These are phyloP conservation scores for Napeogenes sylphis DNA, from an alignment of 2,888 invertebrate genomes.

Conservation along the genomic window DNA sequence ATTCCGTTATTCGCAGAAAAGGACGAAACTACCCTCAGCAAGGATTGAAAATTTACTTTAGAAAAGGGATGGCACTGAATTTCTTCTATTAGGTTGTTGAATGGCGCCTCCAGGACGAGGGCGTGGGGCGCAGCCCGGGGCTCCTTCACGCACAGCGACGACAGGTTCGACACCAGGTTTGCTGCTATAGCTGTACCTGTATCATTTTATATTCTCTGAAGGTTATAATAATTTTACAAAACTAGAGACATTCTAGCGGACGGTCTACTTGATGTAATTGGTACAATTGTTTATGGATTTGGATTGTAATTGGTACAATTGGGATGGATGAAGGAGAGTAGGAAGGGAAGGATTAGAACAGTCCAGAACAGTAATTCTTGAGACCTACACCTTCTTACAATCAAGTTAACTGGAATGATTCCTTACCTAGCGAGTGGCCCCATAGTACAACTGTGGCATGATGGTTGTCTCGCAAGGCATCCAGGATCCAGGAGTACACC, in stretches of 20 bases:
- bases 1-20: too few relatives aligned
- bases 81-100: conserved; percentile 94
- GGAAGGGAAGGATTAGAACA: too few relatives aligned
- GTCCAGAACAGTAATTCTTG: too few relatives aligned
- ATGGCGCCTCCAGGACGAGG: conserved; percentile 93
- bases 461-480: conserved; percentile 48
- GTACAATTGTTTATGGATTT: too few relatives aligned
- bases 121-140: conserved; percentile 78
- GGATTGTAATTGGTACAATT: too few relatives aligned
- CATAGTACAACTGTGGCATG: conserved; percentile 85
- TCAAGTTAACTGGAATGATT: too few relatives aligned
- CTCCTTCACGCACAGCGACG: conserved; percentile 78
- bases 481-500: conserved; percentile 86
- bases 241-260: too few relatives aligned
- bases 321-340: too few relatives aligned
- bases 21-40: too few relatives aligned
- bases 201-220: neutral
- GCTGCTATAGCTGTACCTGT: conserved; percentile 78
- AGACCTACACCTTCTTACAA: too few relatives aligned
- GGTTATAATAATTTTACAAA: too few relatives aligned
- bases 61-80: conserved; percentile 90
- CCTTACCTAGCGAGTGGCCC: conserved; percentile 93
- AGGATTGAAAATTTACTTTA: conserved; percentile 61
- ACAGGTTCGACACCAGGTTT: conserved; percentile 48
- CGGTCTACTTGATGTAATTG: too few relatives aligned